A percentile compares a stretch with the other conserved stretches of the same genome.
These are phyloP conservation scores for Allolobophora icterica DNA, from an alignment of 2,888 invertebrate genomes.

Conservation along the genomic window DNA sequence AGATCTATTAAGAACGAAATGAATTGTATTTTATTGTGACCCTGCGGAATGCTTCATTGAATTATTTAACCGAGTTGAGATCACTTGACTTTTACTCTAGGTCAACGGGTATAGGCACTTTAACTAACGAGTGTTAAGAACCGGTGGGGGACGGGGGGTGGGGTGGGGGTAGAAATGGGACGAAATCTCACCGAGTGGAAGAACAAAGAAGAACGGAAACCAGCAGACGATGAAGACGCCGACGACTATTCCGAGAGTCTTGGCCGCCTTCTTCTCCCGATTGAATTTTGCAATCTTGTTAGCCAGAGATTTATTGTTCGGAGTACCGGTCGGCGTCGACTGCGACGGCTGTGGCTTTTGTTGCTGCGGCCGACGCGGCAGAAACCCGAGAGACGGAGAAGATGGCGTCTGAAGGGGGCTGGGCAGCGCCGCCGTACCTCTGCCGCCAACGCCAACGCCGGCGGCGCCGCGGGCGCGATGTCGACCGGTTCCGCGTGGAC, in stretches of 20 bases:
- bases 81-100: background rate
- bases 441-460: background rate
- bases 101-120: background rate
- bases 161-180: background rate
- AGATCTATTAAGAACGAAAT: background rate
- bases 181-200: slow-evolving; percentile 70
- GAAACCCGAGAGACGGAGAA: background rate
- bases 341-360: background rate
- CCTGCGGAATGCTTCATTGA: background rate
- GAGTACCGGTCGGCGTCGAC: background rate
- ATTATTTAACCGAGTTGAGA: background rate
- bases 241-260: slow-evolving; percentile 75
- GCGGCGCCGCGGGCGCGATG: background rate
- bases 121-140: background rate
- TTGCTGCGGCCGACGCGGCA: background rate
- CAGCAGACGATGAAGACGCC: slow-evolving; percentile 75
- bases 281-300: slow-evolving; percentile 68
- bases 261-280: slow-evolving; percentile 74
- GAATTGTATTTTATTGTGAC: background rate
- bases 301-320: slow-evolving; percentile 51
- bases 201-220: slow-evolving; percentile 75
- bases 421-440: background rate
- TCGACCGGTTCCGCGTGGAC: slow-evolving; percentile 19
- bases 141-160: too few species aligned
- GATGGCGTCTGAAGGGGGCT: background rate